Conservation (phyloP, 2,797 vertebrate species). For the Iguana delicatissima region DNA sequence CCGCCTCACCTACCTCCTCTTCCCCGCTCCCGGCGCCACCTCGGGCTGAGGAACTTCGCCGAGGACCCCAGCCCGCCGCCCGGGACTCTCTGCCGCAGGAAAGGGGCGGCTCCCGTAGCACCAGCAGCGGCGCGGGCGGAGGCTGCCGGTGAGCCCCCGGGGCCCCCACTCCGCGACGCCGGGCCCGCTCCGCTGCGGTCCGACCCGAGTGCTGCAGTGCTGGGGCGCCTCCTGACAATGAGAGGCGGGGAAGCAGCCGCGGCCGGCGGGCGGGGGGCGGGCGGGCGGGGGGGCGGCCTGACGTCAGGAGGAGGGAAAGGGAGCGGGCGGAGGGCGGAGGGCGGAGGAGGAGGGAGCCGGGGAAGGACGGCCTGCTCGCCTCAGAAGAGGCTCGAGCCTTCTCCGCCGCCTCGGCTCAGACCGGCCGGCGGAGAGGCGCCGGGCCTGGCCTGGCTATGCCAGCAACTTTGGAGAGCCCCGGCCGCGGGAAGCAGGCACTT, state of each 20-base stretch:
- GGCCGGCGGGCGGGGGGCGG: neutral
- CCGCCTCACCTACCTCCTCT: neutral
- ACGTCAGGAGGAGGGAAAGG: neutral
- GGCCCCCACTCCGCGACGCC: constrained; percentile 27
- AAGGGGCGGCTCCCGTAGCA: neutral
- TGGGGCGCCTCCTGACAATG: constrained; percentile 79
- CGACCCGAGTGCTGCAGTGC: constrained; percentile 29
- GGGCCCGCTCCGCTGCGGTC: neutral
- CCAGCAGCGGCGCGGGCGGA: neutral
- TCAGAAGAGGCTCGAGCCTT: neutral
- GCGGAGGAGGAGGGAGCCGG: accelerated
- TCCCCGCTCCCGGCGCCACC: neutral
- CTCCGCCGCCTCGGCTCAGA: neutral
- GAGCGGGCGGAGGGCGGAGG: constrained; percentile 18
- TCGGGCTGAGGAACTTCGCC: neutral
- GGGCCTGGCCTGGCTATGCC: no score
- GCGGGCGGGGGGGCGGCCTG: neutral
- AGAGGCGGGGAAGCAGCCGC: constrained; percentile 70
- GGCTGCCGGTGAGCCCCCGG: neutral
- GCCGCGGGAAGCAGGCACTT: neutral
- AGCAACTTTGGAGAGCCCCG: neutral
- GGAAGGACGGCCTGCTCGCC: neutral
- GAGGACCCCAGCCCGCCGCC: neutral
- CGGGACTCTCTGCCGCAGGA: neutral
- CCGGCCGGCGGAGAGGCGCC: no score